Conservation (phyloP, 2,113 vertebrate species). For the Gnathonemus longibarbis region DNA sequence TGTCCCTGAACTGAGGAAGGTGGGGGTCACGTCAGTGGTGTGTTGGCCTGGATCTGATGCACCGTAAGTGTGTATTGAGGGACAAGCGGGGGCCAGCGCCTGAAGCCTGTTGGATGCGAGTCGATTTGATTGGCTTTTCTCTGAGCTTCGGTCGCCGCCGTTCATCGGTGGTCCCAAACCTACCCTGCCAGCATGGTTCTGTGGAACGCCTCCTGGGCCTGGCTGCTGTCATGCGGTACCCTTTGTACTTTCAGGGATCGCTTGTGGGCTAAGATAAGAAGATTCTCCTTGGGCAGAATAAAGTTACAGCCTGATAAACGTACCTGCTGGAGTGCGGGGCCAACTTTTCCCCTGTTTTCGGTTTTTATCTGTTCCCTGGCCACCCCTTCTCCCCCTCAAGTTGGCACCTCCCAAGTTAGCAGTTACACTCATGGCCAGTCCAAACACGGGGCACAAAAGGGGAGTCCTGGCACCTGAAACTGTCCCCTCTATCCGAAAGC, state of each 20-base stretch:
- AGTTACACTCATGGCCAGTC: neutral
- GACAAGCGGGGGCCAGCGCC: neutral
- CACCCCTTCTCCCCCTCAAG: neutral
- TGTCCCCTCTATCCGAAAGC: neutral
- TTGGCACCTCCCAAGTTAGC: neutral
- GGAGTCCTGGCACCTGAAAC: neutral
- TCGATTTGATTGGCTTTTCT: neutral
- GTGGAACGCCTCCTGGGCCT: neutral
- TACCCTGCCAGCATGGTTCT: neutral
- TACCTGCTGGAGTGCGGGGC: neutral
- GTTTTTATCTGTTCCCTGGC: neutral
- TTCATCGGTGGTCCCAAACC: neutral
- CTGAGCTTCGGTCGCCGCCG: neutral
- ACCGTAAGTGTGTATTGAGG: neutral
- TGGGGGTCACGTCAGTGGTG: neutral
- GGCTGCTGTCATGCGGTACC: neutral
- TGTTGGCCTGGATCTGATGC: neutral
- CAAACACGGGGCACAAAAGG: neutral
- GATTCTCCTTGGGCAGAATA: neutral
- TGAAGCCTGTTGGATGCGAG: neutral
- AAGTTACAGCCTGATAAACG: conserved; percentile 2
- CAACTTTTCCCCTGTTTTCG: neutral
- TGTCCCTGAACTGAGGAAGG: neutral
- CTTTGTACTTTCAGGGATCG: conserved; percentile 19
- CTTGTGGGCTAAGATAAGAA: conserved; percentile 12